Evolutionary conservation across 2,113 vertebrate genomes (phyloP).

Genomic region (Tychaedon coryphoeus): DNA sequence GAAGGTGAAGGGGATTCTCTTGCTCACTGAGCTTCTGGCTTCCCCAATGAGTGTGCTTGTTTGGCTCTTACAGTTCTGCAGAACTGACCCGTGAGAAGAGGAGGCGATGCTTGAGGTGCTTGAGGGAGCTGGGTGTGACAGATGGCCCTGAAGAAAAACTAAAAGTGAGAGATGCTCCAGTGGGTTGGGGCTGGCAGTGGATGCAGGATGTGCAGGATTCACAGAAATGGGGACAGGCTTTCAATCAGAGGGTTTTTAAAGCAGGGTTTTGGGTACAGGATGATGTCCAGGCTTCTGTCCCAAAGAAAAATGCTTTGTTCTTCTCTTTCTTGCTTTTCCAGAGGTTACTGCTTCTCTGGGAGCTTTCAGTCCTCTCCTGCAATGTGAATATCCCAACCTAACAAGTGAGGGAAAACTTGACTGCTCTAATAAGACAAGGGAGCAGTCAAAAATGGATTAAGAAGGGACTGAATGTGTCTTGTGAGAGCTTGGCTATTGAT

Average conservation of each 20-base stretch:
- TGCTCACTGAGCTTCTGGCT: neutral
- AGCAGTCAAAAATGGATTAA: constrained; percentile 1
- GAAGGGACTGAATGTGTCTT: constrained; percentile 27
- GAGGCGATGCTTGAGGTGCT: neutral
- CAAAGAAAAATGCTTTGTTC: neutral
- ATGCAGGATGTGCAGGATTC: accelerated
- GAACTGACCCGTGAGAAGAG: neutral
- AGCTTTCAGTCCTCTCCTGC: neutral
- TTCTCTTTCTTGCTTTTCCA: neutral
- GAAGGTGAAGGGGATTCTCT: neutral
- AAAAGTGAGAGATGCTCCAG: neutral
- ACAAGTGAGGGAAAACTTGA: neutral
- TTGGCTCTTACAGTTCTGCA: neutral
- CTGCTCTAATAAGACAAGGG: constrained; percentile 7
- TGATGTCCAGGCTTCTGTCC: neutral
- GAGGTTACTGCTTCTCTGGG: neutral
- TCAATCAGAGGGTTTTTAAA: neutral
- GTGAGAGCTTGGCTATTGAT: constrained; percentile 51
- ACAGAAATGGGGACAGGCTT: neutral
- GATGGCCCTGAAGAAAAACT: neutral
- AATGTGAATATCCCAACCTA: neutral
- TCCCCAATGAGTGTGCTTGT: neutral
- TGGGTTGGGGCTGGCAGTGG: neutral
- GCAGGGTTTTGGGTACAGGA: neutral
- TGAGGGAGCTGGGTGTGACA: neutral